Conservation (phyloP, 2,113 vertebrate genomes). For the Poecilia latipinna region DNA sequence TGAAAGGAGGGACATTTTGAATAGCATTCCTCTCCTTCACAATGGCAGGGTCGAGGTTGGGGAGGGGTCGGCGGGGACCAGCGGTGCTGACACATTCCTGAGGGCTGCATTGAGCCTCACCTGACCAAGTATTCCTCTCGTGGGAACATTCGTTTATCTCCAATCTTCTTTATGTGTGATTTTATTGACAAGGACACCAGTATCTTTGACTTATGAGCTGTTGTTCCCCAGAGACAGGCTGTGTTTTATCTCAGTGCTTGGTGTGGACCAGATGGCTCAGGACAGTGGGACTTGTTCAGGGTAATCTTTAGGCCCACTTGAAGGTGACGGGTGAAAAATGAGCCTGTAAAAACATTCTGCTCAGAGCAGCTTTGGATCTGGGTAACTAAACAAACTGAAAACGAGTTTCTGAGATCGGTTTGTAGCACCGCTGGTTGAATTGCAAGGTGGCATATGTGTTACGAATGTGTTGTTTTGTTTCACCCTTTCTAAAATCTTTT, state of each 20-base stretch:
- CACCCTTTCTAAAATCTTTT: not conserved
- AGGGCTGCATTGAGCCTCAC: conserved; percentile 54
- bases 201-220: conserved; percentile 69
- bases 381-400: conserved; percentile 36
- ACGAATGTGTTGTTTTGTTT: not conserved
- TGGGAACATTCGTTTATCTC: conserved; percentile 60
- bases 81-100: conserved; percentile 56
- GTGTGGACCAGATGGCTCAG: conserved; percentile 61
- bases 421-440: not conserved
- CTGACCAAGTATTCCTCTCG: conserved; percentile 66
- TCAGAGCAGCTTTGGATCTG: conserved; percentile 35
- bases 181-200: conserved; percentile 72
- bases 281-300: conserved; percentile 57
- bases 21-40: conserved; percentile 73
- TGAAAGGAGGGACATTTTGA: conserved; percentile 64
- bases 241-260: conserved; percentile 49
- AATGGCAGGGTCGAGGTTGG: conserved; percentile 45
- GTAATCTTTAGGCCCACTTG: conserved; percentile 60
- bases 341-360: conserved; percentile 53
- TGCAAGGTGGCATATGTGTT: not conserved
- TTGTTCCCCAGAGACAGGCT: conserved; percentile 53
- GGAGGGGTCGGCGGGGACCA: not conserved
- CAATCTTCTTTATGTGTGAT: conserved; percentile 63
- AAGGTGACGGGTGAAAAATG: conserved; percentile 73
- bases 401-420: conserved; percentile 2